Percentiles rank a stretch among this genome's conserved stretches.
Evolutionary conservation across 2,888 invertebrate species (phyloP).

Genomic region (Esperia sulphurella): DNA sequence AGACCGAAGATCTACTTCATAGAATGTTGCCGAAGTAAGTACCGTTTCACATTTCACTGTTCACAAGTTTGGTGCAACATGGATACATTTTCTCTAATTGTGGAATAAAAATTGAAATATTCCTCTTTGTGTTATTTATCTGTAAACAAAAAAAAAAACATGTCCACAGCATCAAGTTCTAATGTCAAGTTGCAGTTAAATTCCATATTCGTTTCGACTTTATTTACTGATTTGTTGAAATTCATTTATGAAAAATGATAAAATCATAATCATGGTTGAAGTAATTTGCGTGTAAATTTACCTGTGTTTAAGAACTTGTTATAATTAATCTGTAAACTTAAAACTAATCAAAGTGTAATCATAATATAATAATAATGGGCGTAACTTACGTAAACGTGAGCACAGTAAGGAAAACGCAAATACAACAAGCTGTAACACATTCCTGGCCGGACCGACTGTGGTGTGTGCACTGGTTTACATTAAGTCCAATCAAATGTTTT

Average conservation of each 20-base stretch:
- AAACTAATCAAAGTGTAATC: background rate
- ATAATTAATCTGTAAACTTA: background rate
- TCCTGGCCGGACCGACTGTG: conserved; percentile 45
- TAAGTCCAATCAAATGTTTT: conserved; percentile 54
- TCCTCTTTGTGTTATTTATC: too few species aligned
- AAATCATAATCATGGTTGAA: too few species aligned
- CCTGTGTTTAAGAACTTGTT: conserved; percentile 3
- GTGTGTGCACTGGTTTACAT: conserved; percentile 73
- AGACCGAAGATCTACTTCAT: conserved; percentile 93
- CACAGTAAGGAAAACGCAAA: conserved; percentile 68
- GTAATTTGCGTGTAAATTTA: too few species aligned
- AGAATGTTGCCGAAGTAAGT: conserved; percentile 95
- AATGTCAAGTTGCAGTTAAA: conserved; percentile 15
- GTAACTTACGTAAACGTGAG: conserved; percentile 47
- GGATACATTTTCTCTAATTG: conserved; percentile 22
- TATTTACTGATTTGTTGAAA: background rate
- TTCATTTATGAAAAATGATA: too few species aligned
- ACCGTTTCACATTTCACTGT: conserved; percentile 6
- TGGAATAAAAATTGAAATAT: conserved; percentile 3
- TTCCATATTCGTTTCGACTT: too few species aligned
- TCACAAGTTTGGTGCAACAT: conserved; percentile 20
- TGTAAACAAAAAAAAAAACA: conserved; percentile 6
- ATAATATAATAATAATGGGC: conserved; percentile 25
- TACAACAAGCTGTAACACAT: conserved; percentile 72
- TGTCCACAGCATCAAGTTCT: conserved; percentile 28